Evolutionary conservation across 2,113 vertebrate genomes (phyloP).

Genomic region (Scomber japonicus): DNA sequence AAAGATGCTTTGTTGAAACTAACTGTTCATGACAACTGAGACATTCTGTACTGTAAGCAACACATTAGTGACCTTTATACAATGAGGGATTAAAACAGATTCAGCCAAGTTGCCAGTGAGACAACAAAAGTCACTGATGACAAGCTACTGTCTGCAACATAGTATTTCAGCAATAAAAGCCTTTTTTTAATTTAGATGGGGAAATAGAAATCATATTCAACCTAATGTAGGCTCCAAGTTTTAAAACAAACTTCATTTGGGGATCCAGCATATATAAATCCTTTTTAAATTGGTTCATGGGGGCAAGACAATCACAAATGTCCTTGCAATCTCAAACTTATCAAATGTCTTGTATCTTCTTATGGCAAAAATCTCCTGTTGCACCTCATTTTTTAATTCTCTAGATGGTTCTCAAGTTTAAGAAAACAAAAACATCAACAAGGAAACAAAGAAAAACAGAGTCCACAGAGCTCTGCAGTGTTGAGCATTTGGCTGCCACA

Average conservation of each 20-base stretch:
- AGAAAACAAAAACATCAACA: conserved; percentile 79
- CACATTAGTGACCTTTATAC: conserved; percentile 71
- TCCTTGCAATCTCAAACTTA: conserved; percentile 78
- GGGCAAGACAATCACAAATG: conserved; percentile 81
- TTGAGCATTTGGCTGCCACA: conserved; percentile 67
- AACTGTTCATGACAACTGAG: conserved; percentile 67
- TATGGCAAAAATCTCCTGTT: conserved; percentile 75
- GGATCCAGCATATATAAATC: conserved; percentile 77
- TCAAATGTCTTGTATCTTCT: conserved; percentile 77
- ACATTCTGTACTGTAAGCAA: conserved; percentile 76
- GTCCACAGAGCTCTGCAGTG: conserved; percentile 78
- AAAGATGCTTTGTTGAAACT: conserved; percentile 54
- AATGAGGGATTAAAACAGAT: conserved; percentile 51
- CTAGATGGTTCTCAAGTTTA: conserved; percentile 76
- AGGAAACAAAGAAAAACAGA: conserved; percentile 75
- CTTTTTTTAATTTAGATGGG: conserved; percentile 60
- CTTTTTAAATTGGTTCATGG: conserved; percentile 69
- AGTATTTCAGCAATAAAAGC: conserved; percentile 66
- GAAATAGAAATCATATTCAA: conserved; percentile 75
- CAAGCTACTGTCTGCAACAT: conserved; percentile 53
- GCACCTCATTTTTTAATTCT: conserved; percentile 73
- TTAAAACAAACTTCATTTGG: conserved; percentile 87
- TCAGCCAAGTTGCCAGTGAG: conserved; percentile 59
- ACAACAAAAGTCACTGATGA: conserved; percentile 63
- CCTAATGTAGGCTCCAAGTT: conserved; percentile 86